Conservation (phyloP, 2,113 vertebrate species). For the Lucifuga dentata region DNA sequence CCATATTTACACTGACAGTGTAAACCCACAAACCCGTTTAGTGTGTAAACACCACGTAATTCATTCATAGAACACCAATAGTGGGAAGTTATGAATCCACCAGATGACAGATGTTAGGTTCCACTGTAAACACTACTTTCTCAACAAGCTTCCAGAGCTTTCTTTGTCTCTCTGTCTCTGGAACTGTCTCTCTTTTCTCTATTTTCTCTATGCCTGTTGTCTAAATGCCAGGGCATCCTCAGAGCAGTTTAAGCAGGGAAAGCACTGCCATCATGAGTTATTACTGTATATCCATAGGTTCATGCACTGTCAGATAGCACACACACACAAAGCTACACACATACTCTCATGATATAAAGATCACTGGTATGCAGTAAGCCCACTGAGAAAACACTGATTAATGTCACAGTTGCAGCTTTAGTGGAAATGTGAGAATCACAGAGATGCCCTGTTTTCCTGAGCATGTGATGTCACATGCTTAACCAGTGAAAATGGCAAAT, state of each 20-base stretch:
- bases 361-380: neutral
- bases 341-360: neutral
- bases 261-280: constrained; percentile 14
- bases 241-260: constrained; percentile 33
- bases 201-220: constrained; percentile 3
- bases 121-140: no score
- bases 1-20: neutral
- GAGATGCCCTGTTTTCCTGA: no score
- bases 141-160: no score
- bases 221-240: constrained; percentile 36
- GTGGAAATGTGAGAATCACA: no score
- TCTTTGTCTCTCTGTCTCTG: neutral
- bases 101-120: neutral
- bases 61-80: neutral
- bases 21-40: neutral
- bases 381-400: constrained; percentile 36
- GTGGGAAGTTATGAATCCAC: neutral
- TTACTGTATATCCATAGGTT: constrained; percentile 31
- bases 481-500: neutral
- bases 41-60: neutral
- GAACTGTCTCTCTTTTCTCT: neutral
- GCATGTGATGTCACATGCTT: constrained; percentile 3
- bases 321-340: constrained; percentile 1
- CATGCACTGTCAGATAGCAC: neutral
- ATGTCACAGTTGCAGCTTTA: constrained; percentile 20